Percentiles rank a stretch among this genome's conserved stretches.
Conservation (phyloP, 2,797 vertebrate species). For the Sparus aurata region DNA sequence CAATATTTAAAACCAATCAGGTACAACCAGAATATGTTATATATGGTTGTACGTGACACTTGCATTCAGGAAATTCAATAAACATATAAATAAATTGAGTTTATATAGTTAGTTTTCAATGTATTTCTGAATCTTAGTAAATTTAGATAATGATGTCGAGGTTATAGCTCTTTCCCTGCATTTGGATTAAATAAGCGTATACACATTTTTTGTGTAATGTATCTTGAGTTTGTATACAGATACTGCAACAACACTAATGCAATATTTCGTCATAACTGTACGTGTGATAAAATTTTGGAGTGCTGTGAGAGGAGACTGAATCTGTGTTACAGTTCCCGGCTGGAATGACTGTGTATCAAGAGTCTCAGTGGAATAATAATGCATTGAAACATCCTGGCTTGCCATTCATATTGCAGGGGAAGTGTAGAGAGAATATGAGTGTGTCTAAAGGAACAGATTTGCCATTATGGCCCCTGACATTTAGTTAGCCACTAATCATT, state of each 20-base stretch:
- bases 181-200: not conserved
- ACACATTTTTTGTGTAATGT: not conserved
- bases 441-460: constrained; percentile 75
- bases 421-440: constrained; percentile 59
- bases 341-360: constrained; percentile 38
- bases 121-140: not conserved
- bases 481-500: constrained; percentile 77
- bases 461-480: constrained; percentile 76
- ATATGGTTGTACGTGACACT: too few species aligned
- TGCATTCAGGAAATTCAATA: not conserved
- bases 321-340: constrained; percentile 10
- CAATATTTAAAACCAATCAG: not conserved
- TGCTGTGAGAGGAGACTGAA: constrained; percentile 31
- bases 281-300: constrained; percentile 24
- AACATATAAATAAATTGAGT: too few species aligned
- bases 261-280: not conserved
- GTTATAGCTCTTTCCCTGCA: not conserved
- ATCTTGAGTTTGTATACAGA: not conserved
- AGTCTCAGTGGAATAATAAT: constrained; percentile 55
- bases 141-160: not conserved
- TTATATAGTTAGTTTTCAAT: not conserved
- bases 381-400: constrained; percentile 49
- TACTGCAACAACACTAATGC: not conserved
- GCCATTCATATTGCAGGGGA: constrained; percentile 49
- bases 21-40: not conserved